Percentiles rank a stretch among this genome's conserved stretches.
These are phyloP conservation scores for Phytoseiulus persimilis DNA, from an alignment of 2,888 invertebrate genomes.

Conservation along the genomic window DNA sequence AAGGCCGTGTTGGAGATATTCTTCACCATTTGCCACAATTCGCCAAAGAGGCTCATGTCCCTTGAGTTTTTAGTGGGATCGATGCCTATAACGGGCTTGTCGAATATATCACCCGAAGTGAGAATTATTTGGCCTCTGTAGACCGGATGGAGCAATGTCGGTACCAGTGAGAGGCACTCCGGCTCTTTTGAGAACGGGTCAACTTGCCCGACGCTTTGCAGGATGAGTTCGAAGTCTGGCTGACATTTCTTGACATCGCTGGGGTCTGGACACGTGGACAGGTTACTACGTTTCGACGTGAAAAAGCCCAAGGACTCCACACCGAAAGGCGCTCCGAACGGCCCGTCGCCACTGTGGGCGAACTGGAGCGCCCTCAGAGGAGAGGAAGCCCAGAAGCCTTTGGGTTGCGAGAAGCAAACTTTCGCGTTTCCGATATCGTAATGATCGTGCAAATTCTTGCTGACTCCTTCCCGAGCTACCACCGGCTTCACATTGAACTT, in stretches of 20 bases:
- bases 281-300: neutral
- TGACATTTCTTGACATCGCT: neutral
- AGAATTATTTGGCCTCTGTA: neutral
- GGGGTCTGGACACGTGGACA: neutral
- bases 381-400: neutral
- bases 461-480: neutral
- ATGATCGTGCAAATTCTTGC: conserved; percentile 13
- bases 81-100: neutral
- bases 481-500: neutral
- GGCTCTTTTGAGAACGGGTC: neutral
- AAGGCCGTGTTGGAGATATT: neutral
- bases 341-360: neutral
- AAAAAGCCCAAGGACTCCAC: neutral
- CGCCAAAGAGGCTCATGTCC: neutral
- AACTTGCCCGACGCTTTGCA: neutral
- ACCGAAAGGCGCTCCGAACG: neutral
- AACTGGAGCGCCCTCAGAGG: neutral
- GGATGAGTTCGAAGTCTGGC: neutral
- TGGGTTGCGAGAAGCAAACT: neutral
- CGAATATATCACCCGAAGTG: neutral
- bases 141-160: neutral
- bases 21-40: neutral
- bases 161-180: neutral
- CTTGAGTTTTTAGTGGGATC: neutral
- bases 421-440: conserved; percentile 6